These are phyloP conservation scores for Uloborus diversus DNA, from an alignment of 1,140 invertebrate species.

Conservation along the genomic window DNA sequence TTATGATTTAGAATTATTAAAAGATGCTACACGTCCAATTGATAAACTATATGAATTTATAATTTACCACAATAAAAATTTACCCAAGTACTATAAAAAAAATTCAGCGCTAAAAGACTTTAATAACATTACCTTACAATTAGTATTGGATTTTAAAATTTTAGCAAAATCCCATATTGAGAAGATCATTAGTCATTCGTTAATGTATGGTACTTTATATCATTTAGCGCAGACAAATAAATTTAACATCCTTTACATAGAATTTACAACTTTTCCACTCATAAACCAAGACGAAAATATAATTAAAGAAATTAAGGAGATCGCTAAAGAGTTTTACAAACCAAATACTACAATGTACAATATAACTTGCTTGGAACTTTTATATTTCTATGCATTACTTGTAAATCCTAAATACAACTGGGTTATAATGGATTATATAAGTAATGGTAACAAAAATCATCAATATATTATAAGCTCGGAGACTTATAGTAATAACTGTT, in stretches of 20 bases:
- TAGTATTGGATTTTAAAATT: constrained; percentile 1
- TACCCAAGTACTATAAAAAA: constrained; percentile 22
- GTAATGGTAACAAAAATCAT: constrained; percentile 18
- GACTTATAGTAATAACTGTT: too few relatives aligned
- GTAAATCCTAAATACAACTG: constrained; percentile 14
- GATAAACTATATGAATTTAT: constrained; percentile 2
- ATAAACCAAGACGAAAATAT: not conserved
- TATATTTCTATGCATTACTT: constrained; percentile 34
- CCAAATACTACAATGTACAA: not conserved
- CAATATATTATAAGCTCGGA: constrained; percentile 15
- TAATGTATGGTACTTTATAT: constrained; percentile 11
- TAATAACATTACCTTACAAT: constrained; percentile 10
- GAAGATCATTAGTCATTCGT: not conserved
- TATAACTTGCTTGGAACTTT: constrained; percentile 27
- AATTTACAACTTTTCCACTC: constrained; percentile 15
- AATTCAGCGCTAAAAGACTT: constrained; percentile 12
- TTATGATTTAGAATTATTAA: constrained; percentile 25
- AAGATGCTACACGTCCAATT: not conserved
- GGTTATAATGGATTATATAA: constrained; percentile 24
- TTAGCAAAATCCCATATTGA: not conserved
- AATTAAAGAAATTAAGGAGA: constrained; percentile 12
- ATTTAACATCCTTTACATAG: constrained; percentile 7
- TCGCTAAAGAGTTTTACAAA: not conserved
- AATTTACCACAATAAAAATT: constrained; percentile 2
- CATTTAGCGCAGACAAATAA: not conserved